These are phyloP conservation scores for Oscheius sp. DNA, from an alignment of 1,140 invertebrate species.

Conservation along the genomic window DNA sequence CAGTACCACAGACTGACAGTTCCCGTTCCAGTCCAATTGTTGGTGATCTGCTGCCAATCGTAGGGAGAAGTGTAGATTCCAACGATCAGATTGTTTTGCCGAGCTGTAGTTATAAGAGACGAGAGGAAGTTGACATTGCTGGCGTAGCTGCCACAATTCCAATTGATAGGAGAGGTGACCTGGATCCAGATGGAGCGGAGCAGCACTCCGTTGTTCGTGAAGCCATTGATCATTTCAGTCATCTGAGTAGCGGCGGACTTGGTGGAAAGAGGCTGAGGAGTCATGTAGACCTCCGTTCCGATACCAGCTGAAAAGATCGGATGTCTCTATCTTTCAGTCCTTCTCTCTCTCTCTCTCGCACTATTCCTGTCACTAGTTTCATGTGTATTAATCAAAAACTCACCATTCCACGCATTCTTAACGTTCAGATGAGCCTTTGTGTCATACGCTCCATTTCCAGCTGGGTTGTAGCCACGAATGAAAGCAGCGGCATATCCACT, in stretches of 20 bases:
- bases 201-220: slow-evolving; percentile 20
- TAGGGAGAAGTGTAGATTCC: slow-evolving; percentile 33
- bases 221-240: slow-evolving; percentile 13
- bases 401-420: slow-evolving; percentile 18
- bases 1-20: slow-evolving; percentile 28
- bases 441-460: slow-evolving; percentile 17
- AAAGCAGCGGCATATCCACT: background rate
- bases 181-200: slow-evolving; percentile 35
- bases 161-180: slow-evolving; percentile 36
- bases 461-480: slow-evolving; percentile 3
- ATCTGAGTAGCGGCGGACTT: slow-evolving; percentile 28
- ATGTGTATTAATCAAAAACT: no score
- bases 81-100: slow-evolving; percentile 9
- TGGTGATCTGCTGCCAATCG: slow-evolving; percentile 34
- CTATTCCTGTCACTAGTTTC: no score
- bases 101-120: slow-evolving; percentile 7
- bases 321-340: background rate
- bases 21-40: slow-evolving; percentile 17
- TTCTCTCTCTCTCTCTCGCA: no score
- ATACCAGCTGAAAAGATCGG: slow-evolving; percentile 18
- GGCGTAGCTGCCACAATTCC: background rate
- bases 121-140: slow-evolving; percentile 32
- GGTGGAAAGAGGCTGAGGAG: slow-evolving; percentile 26
- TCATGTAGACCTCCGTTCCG: slow-evolving; percentile 35
- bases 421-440: slow-evolving; percentile 5